phyloP scores from a whole-genome alignment of 1,140 invertebrate species.

The Brachionus asplanchnoidis region DNA sequence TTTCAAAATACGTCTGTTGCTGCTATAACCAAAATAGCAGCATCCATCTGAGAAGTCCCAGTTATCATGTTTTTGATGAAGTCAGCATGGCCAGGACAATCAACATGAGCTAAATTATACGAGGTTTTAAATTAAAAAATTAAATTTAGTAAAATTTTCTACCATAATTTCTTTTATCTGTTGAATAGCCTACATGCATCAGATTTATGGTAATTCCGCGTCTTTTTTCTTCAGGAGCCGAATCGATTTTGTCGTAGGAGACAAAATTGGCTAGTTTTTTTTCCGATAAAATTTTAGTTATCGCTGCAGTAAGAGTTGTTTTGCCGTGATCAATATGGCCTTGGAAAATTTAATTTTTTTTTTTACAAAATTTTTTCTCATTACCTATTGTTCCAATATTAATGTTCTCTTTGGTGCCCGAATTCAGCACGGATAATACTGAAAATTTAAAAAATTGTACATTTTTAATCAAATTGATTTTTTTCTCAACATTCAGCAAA shows the following conservation, averaged over 20 bases:
- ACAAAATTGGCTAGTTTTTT: constrained; percentile 64
- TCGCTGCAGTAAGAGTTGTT: constrained; percentile 93
- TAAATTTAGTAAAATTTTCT: not conserved
- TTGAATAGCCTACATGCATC: constrained; percentile 84
- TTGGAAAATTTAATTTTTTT: not conserved
- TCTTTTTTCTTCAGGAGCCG: constrained; percentile 84
- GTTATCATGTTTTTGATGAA: constrained; percentile 99
- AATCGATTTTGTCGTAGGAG: constrained; percentile 86
- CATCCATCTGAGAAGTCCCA: constrained; percentile 97
- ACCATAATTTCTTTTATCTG: constrained; percentile 65
- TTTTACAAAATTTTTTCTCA: not conserved
- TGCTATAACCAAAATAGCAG: constrained; percentile 93
- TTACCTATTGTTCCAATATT: constrained; percentile 40
- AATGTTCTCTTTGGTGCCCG: constrained; percentile 13
- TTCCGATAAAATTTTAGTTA: constrained; percentile 65
- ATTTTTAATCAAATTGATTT: not conserved
- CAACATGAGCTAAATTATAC: constrained; percentile 63
- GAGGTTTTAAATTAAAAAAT: too few species aligned
- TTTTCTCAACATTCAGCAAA: not conserved
- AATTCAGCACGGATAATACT: not conserved
- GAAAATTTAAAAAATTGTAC: not conserved
- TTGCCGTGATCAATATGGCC: constrained; percentile 98
- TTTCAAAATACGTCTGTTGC: constrained; percentile 66
- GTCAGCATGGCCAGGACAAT: constrained; percentile 83
- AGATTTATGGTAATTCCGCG: constrained; percentile 95